Evolutionary conservation across 2,113 vertebrate genomes (phyloP), one percentile per base, ranked within the genome.

Genomic region (Eclectus roratus): DNA sequence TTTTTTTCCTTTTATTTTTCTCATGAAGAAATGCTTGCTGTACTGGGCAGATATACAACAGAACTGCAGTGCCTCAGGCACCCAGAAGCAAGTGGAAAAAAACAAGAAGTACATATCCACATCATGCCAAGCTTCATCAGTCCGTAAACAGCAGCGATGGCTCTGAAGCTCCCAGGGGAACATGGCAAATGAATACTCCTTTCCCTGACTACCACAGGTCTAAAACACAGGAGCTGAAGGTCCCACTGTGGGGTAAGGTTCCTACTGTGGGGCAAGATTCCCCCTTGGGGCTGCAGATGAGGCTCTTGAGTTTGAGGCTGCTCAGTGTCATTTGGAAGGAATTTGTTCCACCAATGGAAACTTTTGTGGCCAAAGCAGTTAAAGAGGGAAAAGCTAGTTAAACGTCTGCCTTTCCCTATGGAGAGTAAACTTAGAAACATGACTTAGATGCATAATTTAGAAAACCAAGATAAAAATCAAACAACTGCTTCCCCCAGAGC

Each of bases 381-480:
- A 29, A 68, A 68, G 39, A 58, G 39, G 29, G 86, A 13, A 78
- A 78, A 91, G 35, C 21, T 79, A 93, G 47, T 72, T 66, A 58
- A 86, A 74, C 37, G 89, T 74, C 71, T 81, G 58, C 55, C 80
- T 83, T 80, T 74, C 71, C 71, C 52, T 68, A 17, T 0, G 1
- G 64, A 91, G 24, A 9, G 23, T 92, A 91, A 94, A 96, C 73
- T 93, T 95, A 91, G 83, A 93, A 95, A 92, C 27, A 66, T 28
- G 37, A 28, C 43, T 88, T 85, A 80, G 46, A 88, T 0, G 1
- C 50, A 31, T 64, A 78, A 86, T 93, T 91, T 92, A 74, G 80
- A 88, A 94, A 94, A 78, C 55, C 64, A 83, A 95, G 94, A 91
- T 83, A 93, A 91, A 96, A 91, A 63, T 78, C 76, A 91, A 85